Base-by-base conservation (phyloP, 2,888 invertebrate species). In the Drosophila kambysellisi region DNA sequence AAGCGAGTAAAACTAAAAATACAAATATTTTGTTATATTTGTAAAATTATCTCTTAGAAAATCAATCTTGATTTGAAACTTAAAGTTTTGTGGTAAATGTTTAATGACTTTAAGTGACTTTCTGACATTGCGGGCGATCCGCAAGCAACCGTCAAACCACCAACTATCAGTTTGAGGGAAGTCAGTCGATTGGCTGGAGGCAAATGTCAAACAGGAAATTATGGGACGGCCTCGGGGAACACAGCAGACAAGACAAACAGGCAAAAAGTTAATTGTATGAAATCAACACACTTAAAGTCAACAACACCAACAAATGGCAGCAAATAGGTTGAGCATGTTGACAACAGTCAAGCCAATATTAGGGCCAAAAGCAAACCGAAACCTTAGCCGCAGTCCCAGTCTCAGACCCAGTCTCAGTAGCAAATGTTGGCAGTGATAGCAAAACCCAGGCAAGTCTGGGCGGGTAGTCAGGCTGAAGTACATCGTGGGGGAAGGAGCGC, bases 281-380 rank as follows among this genome's bases (percentile, higher is more conserved):
- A 90, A 88, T 86, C 90, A 90, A 90, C 90, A 90, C 83, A 83
- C 82, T 90, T 88, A 69, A 83, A 86, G 87, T 86, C 87, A 86
- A 90, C 82, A 88, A 74, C 83, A 74, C 74, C 58, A 78, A 58
- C 85, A 83, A 70, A 74, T 57, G 62, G 46, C 71, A 64, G 60
- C 68, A 70, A 66, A 76, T 72, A 66, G 72, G 60, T 72, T 80
- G 72, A 76, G 76, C 76, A 67, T 80, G 69, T 79, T 81, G 81
- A 76, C 81, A 79, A 73, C 73, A 70, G 73, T 64, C 70, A 70
- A 65, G 72, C 66, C 77, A 79, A 72, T 76, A 67, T 79, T 66
- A 70, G 50, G 76, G 73, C 33, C 69, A 53, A 64, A 62, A 71
- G 74, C 87, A 73, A 89, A 83, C 76, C 66, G 43, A 57, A 39